Conservation (phyloP, 2,888 invertebrate species). For the Venusia cambrica region DNA sequence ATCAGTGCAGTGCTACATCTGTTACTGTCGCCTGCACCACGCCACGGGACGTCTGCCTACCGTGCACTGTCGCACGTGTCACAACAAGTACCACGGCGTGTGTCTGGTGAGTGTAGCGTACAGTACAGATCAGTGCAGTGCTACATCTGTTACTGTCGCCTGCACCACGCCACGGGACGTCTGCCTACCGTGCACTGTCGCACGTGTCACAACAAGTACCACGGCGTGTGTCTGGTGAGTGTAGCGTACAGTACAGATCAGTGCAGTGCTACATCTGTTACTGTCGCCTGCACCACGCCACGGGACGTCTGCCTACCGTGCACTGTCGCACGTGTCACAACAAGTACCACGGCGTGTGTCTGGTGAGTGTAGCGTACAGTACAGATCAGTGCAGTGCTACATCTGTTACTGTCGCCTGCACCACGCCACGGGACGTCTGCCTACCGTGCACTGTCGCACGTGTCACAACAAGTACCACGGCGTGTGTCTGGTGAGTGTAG, state of each 20-base stretch:
- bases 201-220: constrained; percentile 97
- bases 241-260: no score
- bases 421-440: constrained; percentile 90
- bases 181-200: constrained; percentile 92
- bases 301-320: background rate
- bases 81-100: background rate
- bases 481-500: constrained; percentile 91
- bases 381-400: constrained; percentile 96
- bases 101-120: background rate
- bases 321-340: background rate
- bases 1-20: no score
- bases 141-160: constrained; percentile 96
- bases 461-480: constrained; percentile 98
- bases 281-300: background rate
- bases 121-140: constrained; percentile 95
- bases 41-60: background rate
- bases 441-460: constrained; percentile 91
- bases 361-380: constrained; percentile 55
- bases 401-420: constrained; percentile 97
- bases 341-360: background rate
- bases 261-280: no score
- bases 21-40: background rate
- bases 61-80: background rate
- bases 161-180: constrained; percentile 90
- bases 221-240: constrained; percentile 94